Base-by-base conservation (phyloP, 2,113 vertebrate species). In the Struthio camelus region DNA sequence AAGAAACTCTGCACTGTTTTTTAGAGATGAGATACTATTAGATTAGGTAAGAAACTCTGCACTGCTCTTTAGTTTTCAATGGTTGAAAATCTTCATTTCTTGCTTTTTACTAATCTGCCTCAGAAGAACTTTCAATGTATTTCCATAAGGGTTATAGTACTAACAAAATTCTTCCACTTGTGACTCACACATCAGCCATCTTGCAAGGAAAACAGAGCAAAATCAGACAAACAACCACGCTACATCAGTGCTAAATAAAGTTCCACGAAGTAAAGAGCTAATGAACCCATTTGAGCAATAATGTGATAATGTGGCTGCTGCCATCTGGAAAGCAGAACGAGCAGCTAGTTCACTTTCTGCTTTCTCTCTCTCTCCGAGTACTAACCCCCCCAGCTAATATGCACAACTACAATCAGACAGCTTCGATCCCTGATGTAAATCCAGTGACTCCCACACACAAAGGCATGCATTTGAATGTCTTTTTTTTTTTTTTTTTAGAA, bases 251-350 rank as follows among this genome's bases (percentile, higher is more conserved):
- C 95, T 77, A 51, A 89, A 59, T 50, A 46, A 75, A 90, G 78
- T 75, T 72, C 51, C 87, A 71, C 0, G 82, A 84, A 96, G 59
- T 42, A 83, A 44, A 79, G 48, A 75, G 59, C 70, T 48, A 94
- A 94, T 19, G 86, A 92, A 87, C 78, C 84, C 62, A 66, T 85
- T 42, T 72, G 67, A 91, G 78, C 50, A 87, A 42, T 90, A 82
- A 82, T 11, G 72, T 34, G 69, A 54, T 32, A 42, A 67, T 65
- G 85, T 65, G 76, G 48, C 66, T 80, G 72, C 61, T 28, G 69
- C 66, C 84, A 79, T 80, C 87, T 97, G 96, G 93, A 94, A 90
- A 59, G 61, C 69, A 80, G 50, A 84, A 61, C 4, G 34, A 91
- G 56, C 23, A 83, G 23, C 81, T 73, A 53, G 0, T 67, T 93